Evolutionary conservation across 53 echinoderm and acorn worm species (phyloP).

Genomic region (Luidia sarsii): DNA sequence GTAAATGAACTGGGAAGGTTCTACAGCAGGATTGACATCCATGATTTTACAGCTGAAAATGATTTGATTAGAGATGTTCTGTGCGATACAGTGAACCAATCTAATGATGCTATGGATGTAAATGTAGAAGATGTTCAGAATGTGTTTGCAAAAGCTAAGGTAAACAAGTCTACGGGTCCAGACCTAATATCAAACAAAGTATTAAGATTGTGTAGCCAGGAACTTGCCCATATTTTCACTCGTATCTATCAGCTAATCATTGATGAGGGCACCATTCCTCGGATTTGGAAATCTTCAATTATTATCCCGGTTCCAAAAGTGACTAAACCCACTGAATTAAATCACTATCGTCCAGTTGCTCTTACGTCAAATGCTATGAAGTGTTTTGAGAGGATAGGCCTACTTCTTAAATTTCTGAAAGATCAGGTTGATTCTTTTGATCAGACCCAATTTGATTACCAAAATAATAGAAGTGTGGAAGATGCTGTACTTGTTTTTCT

Average conservation of each 20-base stretch:
- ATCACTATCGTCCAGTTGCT: conserved; percentile 39
- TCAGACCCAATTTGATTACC: conserved; percentile 42
- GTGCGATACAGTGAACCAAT: background rate
- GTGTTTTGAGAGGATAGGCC: conserved; percentile 31
- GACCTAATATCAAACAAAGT: conserved; percentile 4
- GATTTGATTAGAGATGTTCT: background rate
- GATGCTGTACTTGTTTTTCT: conserved; percentile 27
- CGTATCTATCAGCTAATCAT: background rate
- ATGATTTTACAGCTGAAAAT: conserved; percentile 26
- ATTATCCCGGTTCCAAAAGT: conserved; percentile 30
- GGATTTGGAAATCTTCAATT: conserved; percentile 5
- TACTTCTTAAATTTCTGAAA: background rate
- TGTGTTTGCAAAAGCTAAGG: background rate
- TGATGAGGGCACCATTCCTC: background rate
- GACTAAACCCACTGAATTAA: background rate
- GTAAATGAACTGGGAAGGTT: conserved; percentile 19
- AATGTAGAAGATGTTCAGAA: background rate
- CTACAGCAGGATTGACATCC: conserved; percentile 16
- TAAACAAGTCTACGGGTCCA: conserved; percentile 24
- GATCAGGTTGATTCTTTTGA: background rate
- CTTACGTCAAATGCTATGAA: conserved; percentile 37
- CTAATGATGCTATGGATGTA: background rate
- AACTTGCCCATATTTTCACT: conserved; percentile 28
- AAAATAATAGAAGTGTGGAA: conserved; percentile 30
- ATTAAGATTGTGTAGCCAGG: conserved; percentile 5